A percentile compares a stretch with the other conserved stretches of the same genome.
Evolutionary conservation across 2,888 invertebrate species (phyloP).

Genomic region (Electrophaes corylata): DNA sequence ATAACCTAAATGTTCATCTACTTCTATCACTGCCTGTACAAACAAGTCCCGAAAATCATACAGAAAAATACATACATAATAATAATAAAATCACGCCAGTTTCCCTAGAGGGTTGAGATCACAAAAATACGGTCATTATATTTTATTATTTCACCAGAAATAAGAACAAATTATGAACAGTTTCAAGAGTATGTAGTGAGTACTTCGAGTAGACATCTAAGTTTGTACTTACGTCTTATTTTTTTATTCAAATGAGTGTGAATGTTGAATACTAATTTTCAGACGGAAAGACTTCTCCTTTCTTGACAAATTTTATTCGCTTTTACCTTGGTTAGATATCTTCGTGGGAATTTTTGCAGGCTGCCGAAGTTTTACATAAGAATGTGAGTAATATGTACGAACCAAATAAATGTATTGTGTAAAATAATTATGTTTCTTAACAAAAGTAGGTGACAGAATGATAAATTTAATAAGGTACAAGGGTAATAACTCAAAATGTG

Average conservation of each 20-base stretch:
- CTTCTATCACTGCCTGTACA: no score
- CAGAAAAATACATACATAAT: no score
- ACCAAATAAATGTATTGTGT: background rate
- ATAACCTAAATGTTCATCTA: no score
- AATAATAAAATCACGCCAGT: no score
- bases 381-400: background rate
- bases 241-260: constrained; percentile 29
- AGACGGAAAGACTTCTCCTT: constrained; percentile 26
- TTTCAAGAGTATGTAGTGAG: constrained; percentile 15
- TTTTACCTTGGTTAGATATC: constrained; percentile 25
- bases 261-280: constrained; percentile 35
- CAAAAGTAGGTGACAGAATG: background rate
- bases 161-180: constrained; percentile 14
- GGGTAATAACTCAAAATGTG: no score
- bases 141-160: constrained; percentile 4
- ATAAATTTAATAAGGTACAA: no score
- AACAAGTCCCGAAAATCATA: no score
- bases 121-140: no score
- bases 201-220: constrained; percentile 6
- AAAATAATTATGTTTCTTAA: background rate
- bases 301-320: constrained; percentile 35
- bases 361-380: constrained; percentile 1
- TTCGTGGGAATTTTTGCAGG: constrained; percentile 18
- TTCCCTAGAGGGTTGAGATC: no score
- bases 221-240: constrained; percentile 26